These are phyloP conservation scores for Drosophila nebulosa DNA, from an alignment of 1,140 invertebrate species.

Conservation along the genomic window DNA sequence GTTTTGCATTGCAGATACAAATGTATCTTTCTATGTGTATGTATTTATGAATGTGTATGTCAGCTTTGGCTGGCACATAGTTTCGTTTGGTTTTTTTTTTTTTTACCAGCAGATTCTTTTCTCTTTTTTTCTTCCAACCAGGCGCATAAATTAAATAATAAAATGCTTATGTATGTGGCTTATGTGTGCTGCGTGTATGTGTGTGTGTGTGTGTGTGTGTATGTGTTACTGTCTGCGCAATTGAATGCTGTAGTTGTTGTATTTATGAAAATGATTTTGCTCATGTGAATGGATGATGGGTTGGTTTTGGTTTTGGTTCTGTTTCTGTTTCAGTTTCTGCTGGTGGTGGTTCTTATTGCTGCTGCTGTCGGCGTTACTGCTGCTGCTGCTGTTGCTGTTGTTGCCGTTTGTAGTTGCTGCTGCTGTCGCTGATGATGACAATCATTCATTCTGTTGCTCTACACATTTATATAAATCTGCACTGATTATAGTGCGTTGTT, in stretches of 20 bases:
- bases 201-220: constrained; percentile 37
- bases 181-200: constrained; percentile 34
- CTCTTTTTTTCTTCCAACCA: constrained; percentile 51
- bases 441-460: constrained; percentile 31
- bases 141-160: constrained; percentile 80
- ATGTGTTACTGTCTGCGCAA: constrained; percentile 54
- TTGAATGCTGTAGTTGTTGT: constrained; percentile 52
- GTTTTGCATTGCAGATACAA: constrained; percentile 38
- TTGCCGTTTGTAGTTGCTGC: constrained; percentile 5
- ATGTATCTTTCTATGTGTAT: constrained; percentile 33
- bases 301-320: constrained; percentile 24
- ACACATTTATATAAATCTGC: constrained; percentile 64
- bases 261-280: constrained; percentile 59
- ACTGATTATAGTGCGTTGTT: constrained; percentile 79
- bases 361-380: constrained; percentile 15
- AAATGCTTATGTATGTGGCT: constrained; percentile 53
- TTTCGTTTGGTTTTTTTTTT: constrained; percentile 28
- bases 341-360: constrained; percentile 18
- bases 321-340: constrained; percentile 11
- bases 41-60: constrained; percentile 27
- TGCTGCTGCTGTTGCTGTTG: background rate
- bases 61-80: constrained; percentile 37
- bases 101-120: constrained; percentile 53
- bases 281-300: constrained; percentile 13
- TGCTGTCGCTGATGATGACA: constrained; percentile 66